Evolutionary conservation across 2,888 invertebrate genomes (phyloP), one percentile per base, ranked within the genome.

Genomic region (Halictus ligatus): DNA sequence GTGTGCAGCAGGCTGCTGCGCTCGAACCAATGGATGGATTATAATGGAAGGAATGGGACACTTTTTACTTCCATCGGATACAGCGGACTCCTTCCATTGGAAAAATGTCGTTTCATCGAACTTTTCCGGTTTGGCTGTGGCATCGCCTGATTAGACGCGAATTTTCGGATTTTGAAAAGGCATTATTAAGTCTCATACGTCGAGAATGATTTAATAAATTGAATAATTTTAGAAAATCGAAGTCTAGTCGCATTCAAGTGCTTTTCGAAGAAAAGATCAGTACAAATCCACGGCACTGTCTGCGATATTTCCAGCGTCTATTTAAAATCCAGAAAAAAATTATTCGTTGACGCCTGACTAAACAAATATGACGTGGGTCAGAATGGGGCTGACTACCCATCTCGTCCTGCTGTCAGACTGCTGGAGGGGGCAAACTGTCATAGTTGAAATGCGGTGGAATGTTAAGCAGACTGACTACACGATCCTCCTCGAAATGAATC

Each of bases 401-500:
- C 25, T 60, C 60, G 60, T 60, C 25, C 2, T 4, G 60, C 25
- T 25, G 60, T 60, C 60, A n/a, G 60, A 60, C 25, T 60, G 60
- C 25, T 85, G 91, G 89, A 89, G 82, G 86, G 87, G 86, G 87
- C 89, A 85, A 89, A 92, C 89, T 81, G 87, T 87, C 90, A 81
- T 83, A 86, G 78, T 83, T 87, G 88, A 91, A 89, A 87, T 87
- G 87, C 83, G 79, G n/a, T 78, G 78, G 81, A 83, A 83, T 83
- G 88, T 89, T 90, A 90, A 91, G 90, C 85, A 43, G 29, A 74
- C 64, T 18, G 50, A 15, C 54, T 75, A 48, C 13, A 8, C 72
- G 40, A 50, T 21, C 58, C 73, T 64, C 21, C 64, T 69, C 78
- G 84, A 60, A 89, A 85, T 84, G 81, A 88, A 88, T 88, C 82